Evolutionary conservation across 1,140 invertebrate species (phyloP).

Genomic region (Saccostrea cuccullata): DNA sequence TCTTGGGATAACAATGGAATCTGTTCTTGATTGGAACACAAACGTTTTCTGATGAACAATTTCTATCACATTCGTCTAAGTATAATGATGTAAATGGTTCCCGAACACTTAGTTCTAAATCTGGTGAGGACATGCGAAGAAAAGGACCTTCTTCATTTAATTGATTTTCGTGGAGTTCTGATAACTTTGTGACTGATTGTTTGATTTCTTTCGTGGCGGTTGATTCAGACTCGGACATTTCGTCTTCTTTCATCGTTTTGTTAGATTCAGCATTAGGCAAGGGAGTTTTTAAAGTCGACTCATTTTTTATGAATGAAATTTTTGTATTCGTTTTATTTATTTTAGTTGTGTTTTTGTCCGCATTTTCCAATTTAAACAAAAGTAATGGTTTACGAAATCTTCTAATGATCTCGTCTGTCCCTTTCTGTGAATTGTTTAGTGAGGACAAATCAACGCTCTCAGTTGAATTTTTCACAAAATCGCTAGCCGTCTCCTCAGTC

Average conservation of each 20-base stretch:
- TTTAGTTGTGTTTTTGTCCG: background rate
- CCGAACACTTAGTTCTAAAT: constrained; percentile 1
- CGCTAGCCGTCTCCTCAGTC: background rate
- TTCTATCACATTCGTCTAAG: constrained; percentile 40
- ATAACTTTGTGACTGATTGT: background rate
- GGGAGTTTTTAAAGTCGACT: background rate
- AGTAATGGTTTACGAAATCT: background rate
- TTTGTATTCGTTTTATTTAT: background rate
- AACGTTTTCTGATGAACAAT: background rate
- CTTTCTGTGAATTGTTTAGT: background rate
- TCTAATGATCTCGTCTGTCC: background rate
- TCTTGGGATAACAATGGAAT: constrained; percentile 19
- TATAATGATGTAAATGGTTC: constrained; percentile 24
- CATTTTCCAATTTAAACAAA: background rate
- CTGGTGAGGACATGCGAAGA: background rate
- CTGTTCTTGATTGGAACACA: constrained; percentile 29
- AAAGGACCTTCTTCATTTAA: background rate
- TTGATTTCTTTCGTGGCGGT: background rate
- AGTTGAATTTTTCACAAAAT: background rate
- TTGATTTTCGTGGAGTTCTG: background rate
- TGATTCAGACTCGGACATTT: background rate
- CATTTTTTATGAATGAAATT: background rate
- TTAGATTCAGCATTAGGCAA: background rate
- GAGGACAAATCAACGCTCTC: background rate
- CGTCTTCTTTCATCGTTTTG: background rate